Conservation (phyloP, 37 sponge, comb jelly and placozoan species). For the Geodia barretti region DNA sequence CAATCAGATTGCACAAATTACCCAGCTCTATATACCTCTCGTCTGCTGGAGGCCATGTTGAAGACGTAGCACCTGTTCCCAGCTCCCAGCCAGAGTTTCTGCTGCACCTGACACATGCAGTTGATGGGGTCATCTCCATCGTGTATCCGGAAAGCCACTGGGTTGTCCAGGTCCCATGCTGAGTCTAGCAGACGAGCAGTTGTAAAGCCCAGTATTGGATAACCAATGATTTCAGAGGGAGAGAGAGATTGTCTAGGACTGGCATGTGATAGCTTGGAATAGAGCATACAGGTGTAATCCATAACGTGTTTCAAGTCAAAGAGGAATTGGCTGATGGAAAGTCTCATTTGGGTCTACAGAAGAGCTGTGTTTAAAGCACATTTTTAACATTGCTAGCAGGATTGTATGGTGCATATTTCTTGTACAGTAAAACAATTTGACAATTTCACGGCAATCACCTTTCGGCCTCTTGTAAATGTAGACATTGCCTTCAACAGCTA, state of each 20-base stretch:
- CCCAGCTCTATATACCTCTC: slow-evolving; percentile 60
- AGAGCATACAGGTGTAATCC: too few relatives aligned
- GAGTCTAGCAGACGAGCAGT: neutral
- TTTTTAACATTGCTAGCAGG: too few relatives aligned
- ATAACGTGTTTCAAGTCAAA: too few relatives aligned
- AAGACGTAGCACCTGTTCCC: slow-evolving; percentile 33
- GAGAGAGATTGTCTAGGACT: neutral
- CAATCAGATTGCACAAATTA: too few relatives aligned
- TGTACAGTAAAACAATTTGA: too few relatives aligned
- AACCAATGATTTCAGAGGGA: neutral
- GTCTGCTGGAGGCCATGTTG: slow-evolving; percentile 35
- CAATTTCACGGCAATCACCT: neutral
- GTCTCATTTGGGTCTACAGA: too few relatives aligned
- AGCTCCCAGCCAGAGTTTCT: slow-evolving; percentile 62
- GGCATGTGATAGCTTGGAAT: too few relatives aligned
- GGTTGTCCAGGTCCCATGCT: slow-evolving; percentile 39
- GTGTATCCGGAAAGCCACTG: neutral
- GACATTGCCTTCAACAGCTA: slow-evolving; percentile 42
- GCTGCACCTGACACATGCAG: slow-evolving; percentile 59
- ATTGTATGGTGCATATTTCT: too few relatives aligned
- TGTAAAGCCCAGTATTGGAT: neutral
- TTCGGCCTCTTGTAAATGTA: slow-evolving; percentile 34
- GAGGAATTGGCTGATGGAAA: too few relatives aligned
- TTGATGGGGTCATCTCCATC: slow-evolving; percentile 11
- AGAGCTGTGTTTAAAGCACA: too few relatives aligned